These are phyloP conservation scores for Apogon talboti DNA, from an alignment of 2,797 vertebrate species.

Conservation along the genomic window DNA sequence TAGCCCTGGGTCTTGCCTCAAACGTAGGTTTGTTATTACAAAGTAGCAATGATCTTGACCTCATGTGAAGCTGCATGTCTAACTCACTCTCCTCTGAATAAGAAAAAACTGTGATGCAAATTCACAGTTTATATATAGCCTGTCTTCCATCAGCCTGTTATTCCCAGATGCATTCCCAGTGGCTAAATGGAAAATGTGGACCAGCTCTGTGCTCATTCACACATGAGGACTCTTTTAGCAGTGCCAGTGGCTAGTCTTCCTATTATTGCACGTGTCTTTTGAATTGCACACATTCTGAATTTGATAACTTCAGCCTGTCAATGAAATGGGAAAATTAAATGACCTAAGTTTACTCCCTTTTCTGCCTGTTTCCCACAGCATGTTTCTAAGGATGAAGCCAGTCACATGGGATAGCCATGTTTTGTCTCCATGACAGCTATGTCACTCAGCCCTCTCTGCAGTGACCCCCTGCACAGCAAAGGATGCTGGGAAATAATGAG, in stretches of 20 bases:
- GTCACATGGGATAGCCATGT: conserved; percentile 81
- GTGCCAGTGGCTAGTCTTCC: conserved; percentile 59
- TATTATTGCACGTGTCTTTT: conserved; percentile 60
- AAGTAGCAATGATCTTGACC: conserved; percentile 65
- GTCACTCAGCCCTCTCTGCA: conserved; percentile 89
- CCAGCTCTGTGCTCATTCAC: conserved; percentile 76
- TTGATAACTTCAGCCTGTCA: conserved; percentile 38
- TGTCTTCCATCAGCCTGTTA: conserved; percentile 79
- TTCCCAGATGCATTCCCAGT: conserved; percentile 75
- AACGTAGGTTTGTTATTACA: conserved; percentile 38
- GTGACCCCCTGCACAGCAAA: conserved; percentile 85
- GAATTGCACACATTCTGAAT: conserved; percentile 25
- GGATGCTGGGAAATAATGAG: conserved; percentile 87
- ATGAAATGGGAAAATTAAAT: conserved; percentile 34
- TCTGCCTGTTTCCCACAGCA: conserved; percentile 78
- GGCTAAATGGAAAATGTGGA: conserved; percentile 81
- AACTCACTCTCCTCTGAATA: conserved; percentile 56
- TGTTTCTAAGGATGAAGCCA: conserved; percentile 80
- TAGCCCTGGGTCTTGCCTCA: conserved; percentile 43
- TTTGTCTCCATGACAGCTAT: conserved; percentile 84
- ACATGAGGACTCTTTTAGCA: conserved; percentile 67
- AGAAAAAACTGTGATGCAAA: conserved; percentile 69
- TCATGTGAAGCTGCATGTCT: conserved; percentile 56
- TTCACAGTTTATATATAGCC: conserved; percentile 79
- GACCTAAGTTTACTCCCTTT: conserved; percentile 62